phyloP scores from a whole-genome alignment of 2,888 invertebrate genomes.

The Orchesellides sinensis region DNA sequence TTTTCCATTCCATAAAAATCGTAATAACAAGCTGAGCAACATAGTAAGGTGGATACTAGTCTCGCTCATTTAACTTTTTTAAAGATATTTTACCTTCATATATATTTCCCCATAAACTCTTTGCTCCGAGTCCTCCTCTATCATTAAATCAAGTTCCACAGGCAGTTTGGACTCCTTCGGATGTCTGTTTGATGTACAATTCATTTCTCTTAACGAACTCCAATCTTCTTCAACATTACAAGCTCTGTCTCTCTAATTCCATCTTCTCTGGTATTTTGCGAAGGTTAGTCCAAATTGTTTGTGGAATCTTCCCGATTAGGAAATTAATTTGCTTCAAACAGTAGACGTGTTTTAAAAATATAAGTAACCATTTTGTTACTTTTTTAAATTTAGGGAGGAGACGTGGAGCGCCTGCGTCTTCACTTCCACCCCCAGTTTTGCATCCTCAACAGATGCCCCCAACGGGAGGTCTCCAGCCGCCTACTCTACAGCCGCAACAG shows the following conservation, averaged over 20 bases:
- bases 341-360: neutral
- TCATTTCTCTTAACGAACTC: slow-evolving; percentile 64
- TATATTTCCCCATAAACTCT: too few species aligned
- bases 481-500: slow-evolving; percentile 76
- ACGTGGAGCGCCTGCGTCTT: slow-evolving; percentile 64
- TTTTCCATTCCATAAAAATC: slow-evolving; percentile 21
- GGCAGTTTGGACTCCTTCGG: slow-evolving; percentile 75
- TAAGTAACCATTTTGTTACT: slow-evolving; percentile 27
- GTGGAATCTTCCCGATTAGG: slow-evolving; percentile 61
- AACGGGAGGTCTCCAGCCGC: slow-evolving; percentile 78
- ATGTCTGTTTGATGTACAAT: slow-evolving; percentile 62
- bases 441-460: slow-evolving; percentile 71
- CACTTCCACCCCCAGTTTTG: slow-evolving; percentile 74
- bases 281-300: slow-evolving; percentile 75
- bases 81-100: too few species aligned
- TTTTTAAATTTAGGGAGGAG: slow-evolving; percentile 63
- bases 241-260: slow-evolving; percentile 54
- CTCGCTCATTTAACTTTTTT: too few species aligned
- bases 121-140: slow-evolving; percentile 43
- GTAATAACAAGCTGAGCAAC: neutral
- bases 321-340: too few species aligned
- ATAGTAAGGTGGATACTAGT: neutral
- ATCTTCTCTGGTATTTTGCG: slow-evolving; percentile 64
- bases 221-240: slow-evolving; percentile 61
- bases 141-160: slow-evolving; percentile 66